Base-by-base conservation (phyloP, 2,888 invertebrate species). In the Vesta saturnalis region DNA sequence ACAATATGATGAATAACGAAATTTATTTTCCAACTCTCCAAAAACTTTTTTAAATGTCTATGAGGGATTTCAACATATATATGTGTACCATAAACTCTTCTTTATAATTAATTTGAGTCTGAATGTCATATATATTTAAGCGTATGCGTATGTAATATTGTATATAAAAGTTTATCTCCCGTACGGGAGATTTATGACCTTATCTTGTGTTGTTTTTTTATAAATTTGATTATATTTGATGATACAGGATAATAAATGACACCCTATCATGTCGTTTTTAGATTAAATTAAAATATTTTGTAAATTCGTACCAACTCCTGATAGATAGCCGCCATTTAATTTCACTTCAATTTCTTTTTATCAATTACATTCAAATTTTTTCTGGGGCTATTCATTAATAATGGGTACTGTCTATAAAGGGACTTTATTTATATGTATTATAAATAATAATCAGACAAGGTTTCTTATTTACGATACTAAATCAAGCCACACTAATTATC, bases 401-500 rank as follows among this genome's bases (percentile, higher is more conserved):
- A n/a, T n/a, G 39, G 8, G 39, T 39, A 39, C 39, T n/a, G n/a
- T n/a, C n/a, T n/a, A n/a, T n/a, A n/a, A n/a, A n/a, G n/a, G n/a
- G 39, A 49, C 22, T 47, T 64, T 64, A 23, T 57, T 64, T 64
- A 58, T 58, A 64, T 57, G 47, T 49, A 1, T 54, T 22, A 23
- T 23, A 59, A 65, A 60, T 59, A 60, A 60, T 60, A 65, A 65
- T 55, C 60, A 43, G 65, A 55, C 65, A 55, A 23, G 55, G 65
- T 57, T 66, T 66, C 61, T 66, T 66, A 66, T 66, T 66, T 66
- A 61, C 66, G 23, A 64, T 57, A 64, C 46, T 64, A 57, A 64
- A 64, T 64, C 57, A 67, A 67, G 47, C 35, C 54, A 58, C 52
- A 54, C 39, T 59, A 67, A 68, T 68, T 68, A 68, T 49, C 30